Evolutionary conservation across 2,113 vertebrate genomes (phyloP).

Genomic region (Amblyornis subalaris): DNA sequence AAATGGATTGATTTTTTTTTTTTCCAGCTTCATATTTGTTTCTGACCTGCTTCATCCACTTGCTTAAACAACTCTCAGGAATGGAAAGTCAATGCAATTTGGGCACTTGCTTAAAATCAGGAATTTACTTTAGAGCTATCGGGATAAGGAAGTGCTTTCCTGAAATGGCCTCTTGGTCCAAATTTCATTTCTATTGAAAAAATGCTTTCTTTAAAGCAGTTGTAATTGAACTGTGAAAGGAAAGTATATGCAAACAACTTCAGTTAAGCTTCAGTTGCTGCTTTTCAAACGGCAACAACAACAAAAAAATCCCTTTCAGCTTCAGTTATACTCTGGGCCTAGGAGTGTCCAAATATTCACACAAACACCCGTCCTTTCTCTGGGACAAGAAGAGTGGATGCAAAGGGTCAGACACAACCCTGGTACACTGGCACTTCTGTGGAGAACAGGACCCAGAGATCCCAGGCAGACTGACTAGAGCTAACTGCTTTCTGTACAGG

Average conservation of each 20-base stretch:
- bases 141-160: neutral
- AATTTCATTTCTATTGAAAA: neutral
- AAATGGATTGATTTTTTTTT: neutral
- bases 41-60: neutral
- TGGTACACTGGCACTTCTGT: accelerated
- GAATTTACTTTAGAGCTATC: neutral
- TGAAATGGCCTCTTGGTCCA: neutral
- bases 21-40: neutral
- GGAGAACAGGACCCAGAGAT: neutral
- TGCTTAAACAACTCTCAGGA: neutral
- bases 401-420: neutral
- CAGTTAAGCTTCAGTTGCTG: neutral
- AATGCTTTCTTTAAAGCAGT: neutral
- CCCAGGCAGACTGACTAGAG: neutral
- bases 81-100: neutral
- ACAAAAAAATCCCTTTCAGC: neutral
- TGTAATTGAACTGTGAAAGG: neutral
- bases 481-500: neutral
- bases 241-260: neutral
- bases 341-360: neutral
- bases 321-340: neutral
- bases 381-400: neutral
- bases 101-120: neutral
- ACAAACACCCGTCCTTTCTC: accelerated
- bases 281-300: neutral